A percentile compares a stretch with the other conserved stretches of the same genome.
These are phyloP conservation scores for Stegana nigrithorax DNA, from an alignment of 2,888 invertebrate genomes.

Conservation along the genomic window DNA sequence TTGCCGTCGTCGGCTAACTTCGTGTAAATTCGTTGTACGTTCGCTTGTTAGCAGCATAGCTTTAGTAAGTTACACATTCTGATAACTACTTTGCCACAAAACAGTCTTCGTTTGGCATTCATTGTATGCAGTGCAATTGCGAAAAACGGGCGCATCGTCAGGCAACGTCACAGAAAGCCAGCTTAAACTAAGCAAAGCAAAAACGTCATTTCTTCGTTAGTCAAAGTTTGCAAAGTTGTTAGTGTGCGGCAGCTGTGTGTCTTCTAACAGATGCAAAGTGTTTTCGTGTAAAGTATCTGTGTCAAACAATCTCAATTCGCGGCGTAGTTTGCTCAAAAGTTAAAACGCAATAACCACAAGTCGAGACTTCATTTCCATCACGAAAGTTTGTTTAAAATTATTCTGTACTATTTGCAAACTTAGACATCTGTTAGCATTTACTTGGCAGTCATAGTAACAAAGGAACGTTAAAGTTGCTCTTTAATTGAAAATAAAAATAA, in stretches of 20 bases:
- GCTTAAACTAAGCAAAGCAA: not conserved
- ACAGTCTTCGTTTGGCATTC: conserved; percentile 46
- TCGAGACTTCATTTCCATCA: conserved; percentile 24
- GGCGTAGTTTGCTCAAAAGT: conserved; percentile 13
- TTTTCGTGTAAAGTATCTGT: conserved; percentile 43
- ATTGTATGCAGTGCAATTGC: conserved; percentile 28
- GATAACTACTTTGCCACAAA: too few species aligned
- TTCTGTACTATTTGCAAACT: too few species aligned
- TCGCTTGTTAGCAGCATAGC: not conserved
- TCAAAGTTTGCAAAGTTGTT: not conserved
- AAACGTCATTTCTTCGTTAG: not conserved
- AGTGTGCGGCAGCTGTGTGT: conserved; percentile 16
- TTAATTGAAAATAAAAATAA: not conserved
- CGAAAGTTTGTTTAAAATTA: too few species aligned
- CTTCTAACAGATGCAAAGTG: conserved; percentile 50
- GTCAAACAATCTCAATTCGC: not conserved
- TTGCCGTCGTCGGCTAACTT: not conserved
- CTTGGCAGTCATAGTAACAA: too few species aligned
- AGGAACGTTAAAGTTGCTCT: too few species aligned
- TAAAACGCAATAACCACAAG: conserved; percentile 29
- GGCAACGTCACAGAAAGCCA: not conserved
- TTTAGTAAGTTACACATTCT: conserved; percentile 39
- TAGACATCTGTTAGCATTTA: too few species aligned
- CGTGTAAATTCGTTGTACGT: too few species aligned
- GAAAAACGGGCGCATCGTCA: not conserved